Evolutionary conservation across 2,113 vertebrate species (phyloP), one percentile per base, ranked within the genome.

Genomic region (Lontra canadensis): DNA sequence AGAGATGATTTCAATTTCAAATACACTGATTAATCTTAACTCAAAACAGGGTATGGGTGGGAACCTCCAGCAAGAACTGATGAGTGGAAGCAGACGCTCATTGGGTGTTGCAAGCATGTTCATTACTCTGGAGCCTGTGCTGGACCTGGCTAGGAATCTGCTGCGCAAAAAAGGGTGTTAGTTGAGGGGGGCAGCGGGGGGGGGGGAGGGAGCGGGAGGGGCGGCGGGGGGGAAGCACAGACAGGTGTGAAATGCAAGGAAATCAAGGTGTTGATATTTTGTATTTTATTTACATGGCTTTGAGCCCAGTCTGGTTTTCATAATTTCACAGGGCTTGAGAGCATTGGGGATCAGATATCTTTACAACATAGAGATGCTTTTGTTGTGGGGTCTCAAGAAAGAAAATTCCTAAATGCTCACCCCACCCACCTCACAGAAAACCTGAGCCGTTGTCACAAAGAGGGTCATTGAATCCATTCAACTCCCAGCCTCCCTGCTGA

Each of bases 1-100:
- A 94, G 71, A 94, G 79, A 86, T 55, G 5, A 96, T 92, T 97
- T 96, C 79, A 90, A 63, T 81, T 92, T 95, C 52, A 92, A 94
- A 83, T 82, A 17, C 49, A 90, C 31, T 74, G 95, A 92, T 69
- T 79, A 95, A 90, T 85, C 59, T 89, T 95, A 89, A 96, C 44
- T 90, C 61, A 42, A 78, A 94, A 42, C 80, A 94, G 79, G 39
- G 20, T 1, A 49, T 63, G 71, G 42, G 52, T 20, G 78, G 88
- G 90, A 81, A 96, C 74, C 57, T 81, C 11, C 84, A 83, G 42
- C 88, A 80, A 74, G 59, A 92, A 74, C 42, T 25, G 61, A 83
- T 39, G 83, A 20, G 49, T 1, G 12, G 86, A 67, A 78, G 49
- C 23, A 74, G 59, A 87, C 65, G 57, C 10, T 47, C 52, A 52